Base-by-base conservation (phyloP, 2,797 vertebrate genomes). In the Synaphobranchus kaupii region DNA sequence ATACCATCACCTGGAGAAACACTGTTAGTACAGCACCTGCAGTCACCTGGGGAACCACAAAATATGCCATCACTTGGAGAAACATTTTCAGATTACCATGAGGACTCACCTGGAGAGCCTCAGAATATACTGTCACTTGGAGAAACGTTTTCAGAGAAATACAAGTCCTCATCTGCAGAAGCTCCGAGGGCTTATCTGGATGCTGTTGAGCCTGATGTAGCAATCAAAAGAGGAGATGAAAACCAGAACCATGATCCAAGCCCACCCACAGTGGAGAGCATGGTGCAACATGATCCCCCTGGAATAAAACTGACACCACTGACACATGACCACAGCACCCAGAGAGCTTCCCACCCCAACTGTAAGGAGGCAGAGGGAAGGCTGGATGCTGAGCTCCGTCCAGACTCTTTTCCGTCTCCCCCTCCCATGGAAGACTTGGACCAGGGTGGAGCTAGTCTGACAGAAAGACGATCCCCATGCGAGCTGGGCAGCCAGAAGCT, bases 401-500 rank as follows among this genome's bases (percentile, higher is more conserved):
- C 86, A 83, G 93, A 87, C 85, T 88, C 90, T 81, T 89, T 92
- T 91, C 92, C 94, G 90, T 93, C 92, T 88, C 91, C 90, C 90
- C 90, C 92, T 68, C 87, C 90, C 85, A 83, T 85, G 84, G 92
- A 94, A 85, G n/a, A 50, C 73, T 89, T 87, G 52, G 39, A 80
- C 56, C 89, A 88, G 44, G 88, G 88, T 86, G 66, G 76, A 86
- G 87, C 80, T 88, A 91, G 85, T 92, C 73, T 91, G 68, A 93
- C 89, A 0, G 94, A 94, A 34, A 92, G 92, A 84, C 94, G 91
- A 56, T 96, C 95, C 28, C 95, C 95, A 54, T 94, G 94, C 89
- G 90, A 94, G 92, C 88, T 96, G 73, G 94, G 93, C 90, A 95
- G 94, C 86, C 89, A 97, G 76, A 95, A 94, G 0, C 93, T 96